A percentile compares a stretch with the other conserved stretches of the same genome.
These are phyloP conservation scores for Lamprologus lemairii DNA, from an alignment of 2,113 vertebrate genomes.

Conservation along the genomic window DNA sequence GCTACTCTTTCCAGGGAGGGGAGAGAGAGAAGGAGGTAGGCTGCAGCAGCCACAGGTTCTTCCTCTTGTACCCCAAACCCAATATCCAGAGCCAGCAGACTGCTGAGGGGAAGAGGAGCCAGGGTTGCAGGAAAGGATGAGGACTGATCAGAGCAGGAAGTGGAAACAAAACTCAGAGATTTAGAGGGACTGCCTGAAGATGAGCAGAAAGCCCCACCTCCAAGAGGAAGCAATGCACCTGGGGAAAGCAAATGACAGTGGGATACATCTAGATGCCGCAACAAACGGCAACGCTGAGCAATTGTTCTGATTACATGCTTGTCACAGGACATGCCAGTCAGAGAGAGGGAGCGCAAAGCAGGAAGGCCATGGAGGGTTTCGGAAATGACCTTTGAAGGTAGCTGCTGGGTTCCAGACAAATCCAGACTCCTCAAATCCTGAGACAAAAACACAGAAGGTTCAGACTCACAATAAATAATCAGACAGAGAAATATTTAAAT, in stretches of 20 bases:
- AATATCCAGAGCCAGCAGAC: slow-evolving; percentile 65
- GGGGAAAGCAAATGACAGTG: slow-evolving; percentile 59
- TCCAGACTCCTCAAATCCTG: slow-evolving; percentile 63
- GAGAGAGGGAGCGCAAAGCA: slow-evolving; percentile 54
- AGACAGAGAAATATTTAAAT: background rate
- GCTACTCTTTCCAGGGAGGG: slow-evolving; percentile 56
- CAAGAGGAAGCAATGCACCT: slow-evolving; percentile 52
- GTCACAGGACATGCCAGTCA: slow-evolving; percentile 60
- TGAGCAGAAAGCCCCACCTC: background rate
- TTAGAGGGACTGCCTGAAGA: background rate
- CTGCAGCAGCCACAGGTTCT: slow-evolving; percentile 34
- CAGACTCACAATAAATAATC: background rate
- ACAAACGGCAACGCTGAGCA: slow-evolving; percentile 10
- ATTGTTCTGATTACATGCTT: slow-evolving; percentile 34
- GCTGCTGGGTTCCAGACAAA: slow-evolving; percentile 59
- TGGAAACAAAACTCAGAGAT: background rate
- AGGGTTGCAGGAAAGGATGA: background rate
- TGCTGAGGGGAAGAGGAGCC: slow-evolving; percentile 34
- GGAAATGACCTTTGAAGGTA: slow-evolving; percentile 49
- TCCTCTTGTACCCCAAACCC: slow-evolving; percentile 55
- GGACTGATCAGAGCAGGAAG: background rate
- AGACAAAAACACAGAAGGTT: background rate
- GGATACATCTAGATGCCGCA: slow-evolving; percentile 66
- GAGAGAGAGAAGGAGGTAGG: slow-evolving; percentile 64
- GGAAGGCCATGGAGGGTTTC: slow-evolving; percentile 50